Percentiles rank a stretch among this genome's conserved stretches.
phyloP scores from a whole-genome alignment of 2,113 vertebrate genomes.

The Todiramphus chloris region DNA sequence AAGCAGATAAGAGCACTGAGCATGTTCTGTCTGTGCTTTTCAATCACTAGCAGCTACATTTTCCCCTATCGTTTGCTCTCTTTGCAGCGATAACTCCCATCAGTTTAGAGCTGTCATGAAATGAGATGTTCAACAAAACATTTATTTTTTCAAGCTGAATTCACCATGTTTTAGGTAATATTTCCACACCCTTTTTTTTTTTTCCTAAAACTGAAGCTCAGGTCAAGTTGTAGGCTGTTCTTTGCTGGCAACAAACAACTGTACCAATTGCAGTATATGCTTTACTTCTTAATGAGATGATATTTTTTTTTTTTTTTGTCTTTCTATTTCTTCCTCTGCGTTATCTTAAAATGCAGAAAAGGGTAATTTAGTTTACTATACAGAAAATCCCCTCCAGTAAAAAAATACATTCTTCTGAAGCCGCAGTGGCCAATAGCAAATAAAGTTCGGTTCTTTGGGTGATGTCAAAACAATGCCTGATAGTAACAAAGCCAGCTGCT shows the following conservation, averaged over 20 bases:
- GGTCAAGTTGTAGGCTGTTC: background rate
- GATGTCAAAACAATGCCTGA: constrained; percentile 34
- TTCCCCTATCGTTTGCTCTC: background rate
- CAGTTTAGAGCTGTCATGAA: background rate
- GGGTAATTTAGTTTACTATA: background rate
- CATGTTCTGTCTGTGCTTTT: background rate
- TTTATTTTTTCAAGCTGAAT: background rate
- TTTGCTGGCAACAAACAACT: background rate
- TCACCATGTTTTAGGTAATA: background rate
- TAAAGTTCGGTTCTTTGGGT: constrained; percentile 45
- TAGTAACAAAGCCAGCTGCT: constrained; percentile 49
- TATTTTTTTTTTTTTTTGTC: background rate
- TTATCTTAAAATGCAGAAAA: constrained; percentile 45
- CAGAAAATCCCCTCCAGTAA: constrained; percentile 10
- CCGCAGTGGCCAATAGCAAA: constrained; percentile 34
- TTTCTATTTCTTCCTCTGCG: background rate
- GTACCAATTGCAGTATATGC: background rate
- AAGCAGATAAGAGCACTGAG: background rate
- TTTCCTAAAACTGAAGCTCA: background rate
- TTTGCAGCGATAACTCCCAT: background rate
- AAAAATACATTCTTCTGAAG: background rate
- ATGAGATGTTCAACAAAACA: constrained; percentile 6
- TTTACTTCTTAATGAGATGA: constrained; percentile 3
- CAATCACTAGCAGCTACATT: constrained; percentile 1
- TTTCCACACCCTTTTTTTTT: background rate